Percentiles rank a stretch among this genome's conserved stretches.
Conservation (phyloP, 2,888 invertebrate species). For the Cryptocephalus moraei region DNA sequence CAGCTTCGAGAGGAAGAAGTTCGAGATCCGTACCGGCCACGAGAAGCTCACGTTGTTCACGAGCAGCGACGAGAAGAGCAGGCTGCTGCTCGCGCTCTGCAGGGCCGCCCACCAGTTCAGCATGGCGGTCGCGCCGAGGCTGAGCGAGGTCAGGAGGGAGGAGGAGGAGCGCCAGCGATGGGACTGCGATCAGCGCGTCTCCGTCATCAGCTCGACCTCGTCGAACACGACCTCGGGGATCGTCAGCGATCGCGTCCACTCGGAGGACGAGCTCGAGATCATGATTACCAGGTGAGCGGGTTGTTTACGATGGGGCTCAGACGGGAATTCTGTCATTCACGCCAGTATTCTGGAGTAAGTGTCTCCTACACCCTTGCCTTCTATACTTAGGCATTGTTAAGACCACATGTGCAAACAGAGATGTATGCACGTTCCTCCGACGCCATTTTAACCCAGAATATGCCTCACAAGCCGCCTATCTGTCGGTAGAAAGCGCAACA, state of each 20-base stretch:
- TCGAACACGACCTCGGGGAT: conserved; percentile 97
- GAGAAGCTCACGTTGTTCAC: conserved; percentile 84
- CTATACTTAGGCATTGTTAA: no score
- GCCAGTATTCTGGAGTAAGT: no score
- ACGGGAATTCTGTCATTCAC: no score
- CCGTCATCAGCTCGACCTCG: conserved; percentile 71
- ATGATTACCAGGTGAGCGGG: conserved; percentile 60
- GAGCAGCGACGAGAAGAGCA: conserved; percentile 86
- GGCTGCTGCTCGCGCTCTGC: conserved; percentile 53
- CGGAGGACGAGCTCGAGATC: conserved; percentile 86
- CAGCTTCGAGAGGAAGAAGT: conserved; percentile 94
- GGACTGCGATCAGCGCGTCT: conserved; percentile 37
- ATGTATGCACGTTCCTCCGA: no score
- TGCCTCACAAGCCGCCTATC: no score
- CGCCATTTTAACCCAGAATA: no score
- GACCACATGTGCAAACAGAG: no score
- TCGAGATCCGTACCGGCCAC: conserved; percentile 87
- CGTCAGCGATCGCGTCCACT: conserved; percentile 86
- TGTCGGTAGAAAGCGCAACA: no score
- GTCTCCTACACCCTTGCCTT: no score
- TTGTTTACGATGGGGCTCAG: no score
- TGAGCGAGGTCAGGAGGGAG: conserved; percentile 70
- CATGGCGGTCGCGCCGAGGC: conserved; percentile 79
- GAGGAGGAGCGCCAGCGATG: conserved; percentile 62
- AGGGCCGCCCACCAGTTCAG: conserved; percentile 88